These are phyloP conservation scores for Villa cingulata DNA, from an alignment of 2,888 invertebrate species.

Conservation along the genomic window DNA sequence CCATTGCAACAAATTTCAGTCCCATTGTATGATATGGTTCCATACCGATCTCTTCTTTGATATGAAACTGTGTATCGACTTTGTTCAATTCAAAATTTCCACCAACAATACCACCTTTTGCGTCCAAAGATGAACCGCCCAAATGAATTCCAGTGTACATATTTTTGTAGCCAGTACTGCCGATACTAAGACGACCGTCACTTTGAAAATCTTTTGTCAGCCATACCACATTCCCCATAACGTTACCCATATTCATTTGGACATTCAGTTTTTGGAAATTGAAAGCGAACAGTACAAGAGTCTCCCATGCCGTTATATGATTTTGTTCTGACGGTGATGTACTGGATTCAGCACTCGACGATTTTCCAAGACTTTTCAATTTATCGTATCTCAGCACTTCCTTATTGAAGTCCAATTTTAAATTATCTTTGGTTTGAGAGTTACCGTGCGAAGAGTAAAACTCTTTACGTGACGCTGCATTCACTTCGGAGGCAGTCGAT, in stretches of 20 bases:
- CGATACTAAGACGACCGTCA: slow-evolving; percentile 82
- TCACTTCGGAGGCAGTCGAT: slow-evolving; percentile 1
- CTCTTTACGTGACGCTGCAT: background rate
- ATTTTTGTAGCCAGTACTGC: slow-evolving; percentile 88
- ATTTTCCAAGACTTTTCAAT: slow-evolving; percentile 41
- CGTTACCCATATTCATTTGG: slow-evolving; percentile 99
- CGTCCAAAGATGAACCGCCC: slow-evolving; percentile 82
- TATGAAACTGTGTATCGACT: slow-evolving; percentile 78
- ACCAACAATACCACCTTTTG: slow-evolving; percentile 94
- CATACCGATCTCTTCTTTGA: slow-evolving; percentile 77
- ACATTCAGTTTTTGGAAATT: slow-evolving; percentile 93
- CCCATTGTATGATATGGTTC: slow-evolving; percentile 82
- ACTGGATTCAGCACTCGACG: slow-evolving; percentile 42
- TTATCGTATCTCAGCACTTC: slow-evolving; percentile 38
- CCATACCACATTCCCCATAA: slow-evolving; percentile 98
- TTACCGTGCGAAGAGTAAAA: slow-evolving; percentile 19
- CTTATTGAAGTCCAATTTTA: slow-evolving; percentile 42
- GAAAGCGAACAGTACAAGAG: slow-evolving; percentile 86
- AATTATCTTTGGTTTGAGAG: slow-evolving; percentile 40
- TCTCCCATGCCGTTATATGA: slow-evolving; percentile 80
- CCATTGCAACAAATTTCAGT: slow-evolving; percentile 67
- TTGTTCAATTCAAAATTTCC: slow-evolving; percentile 85
- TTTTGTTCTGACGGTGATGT: slow-evolving; percentile 48
- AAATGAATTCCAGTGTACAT: slow-evolving; percentile 79
- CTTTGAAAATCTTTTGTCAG: slow-evolving; percentile 83